Evolutionary conservation across 1,140 invertebrate genomes (phyloP), one percentile per base, ranked within the genome.

Genomic region (Sinella curviseta): DNA sequence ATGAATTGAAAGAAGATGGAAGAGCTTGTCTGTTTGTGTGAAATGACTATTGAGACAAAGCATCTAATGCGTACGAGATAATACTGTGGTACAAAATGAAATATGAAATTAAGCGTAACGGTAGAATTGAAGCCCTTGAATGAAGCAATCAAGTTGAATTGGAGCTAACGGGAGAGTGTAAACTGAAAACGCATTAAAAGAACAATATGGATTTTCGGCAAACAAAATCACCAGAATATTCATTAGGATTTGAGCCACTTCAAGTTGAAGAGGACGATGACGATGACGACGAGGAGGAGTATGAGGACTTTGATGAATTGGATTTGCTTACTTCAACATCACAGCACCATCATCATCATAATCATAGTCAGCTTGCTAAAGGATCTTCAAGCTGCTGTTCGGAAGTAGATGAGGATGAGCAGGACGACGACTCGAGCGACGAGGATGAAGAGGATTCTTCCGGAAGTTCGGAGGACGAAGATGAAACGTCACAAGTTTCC

Each of bases 221-320:
- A 24, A 14, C 74, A 75, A 48, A 30, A 30, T 28, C 26, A 4
- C 31, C 31, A 70, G 54, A 76, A 36, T 78, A 39, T 24, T 73
- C 24, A 48, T 1, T 17, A 12, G 80, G 75, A 4, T 83, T 83
- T 65, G 82, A 83, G 39, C 82, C 82, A 14, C 78, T 83, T 26
- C 30, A 79, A 0, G 78, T 83, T 0, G 55, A 48, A n/a, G 82
- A 83, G 76, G 76, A 79, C 30, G 76, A 79, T 33, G 74, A 79
- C n/a, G 60, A 35, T 14, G 74, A 75, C 17, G 77, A 79, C 0
- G 78, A 80, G 0, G 35, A 31, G 12, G 79, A 83, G 76, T 75
- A 77, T 36, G 73, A 77, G 35, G 74, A 77, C 17, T 48, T 26
- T 8, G 34, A n/a, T 14, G 77, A 48, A 3, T 33, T 57, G 12